phyloP scores from a whole-genome alignment of 1,140 invertebrate genomes.

The Littorina saxatilis region DNA sequence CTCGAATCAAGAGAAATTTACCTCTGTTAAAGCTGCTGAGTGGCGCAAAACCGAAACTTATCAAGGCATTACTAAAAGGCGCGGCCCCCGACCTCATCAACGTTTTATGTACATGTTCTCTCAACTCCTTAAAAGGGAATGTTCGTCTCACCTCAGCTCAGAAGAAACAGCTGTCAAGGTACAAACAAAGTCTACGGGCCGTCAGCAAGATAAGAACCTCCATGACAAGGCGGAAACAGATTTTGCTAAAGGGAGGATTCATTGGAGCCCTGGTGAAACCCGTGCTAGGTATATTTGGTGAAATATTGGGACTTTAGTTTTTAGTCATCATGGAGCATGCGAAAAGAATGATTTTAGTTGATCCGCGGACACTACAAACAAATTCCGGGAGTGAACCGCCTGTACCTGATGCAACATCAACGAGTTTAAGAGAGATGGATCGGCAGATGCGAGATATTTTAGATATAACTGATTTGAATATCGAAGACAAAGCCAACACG shows the following conservation, averaged over 20 bases:
- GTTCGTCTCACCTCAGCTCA: not conserved
- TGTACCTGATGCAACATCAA: not conserved
- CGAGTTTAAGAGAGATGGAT: constrained; percentile 20
- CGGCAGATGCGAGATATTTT: constrained; percentile 18
- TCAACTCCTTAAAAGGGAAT: not conserved
- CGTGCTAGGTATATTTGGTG: not conserved
- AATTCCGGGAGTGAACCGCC: not conserved
- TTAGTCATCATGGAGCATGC: not conserved
- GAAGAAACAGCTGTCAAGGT: not conserved
- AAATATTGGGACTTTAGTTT: not conserved
- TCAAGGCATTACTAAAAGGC: not conserved
- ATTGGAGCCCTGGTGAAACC: not conserved
- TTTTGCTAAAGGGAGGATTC: constrained; percentile 36
- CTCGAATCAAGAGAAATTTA: not conserved
- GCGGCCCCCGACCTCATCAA: not conserved
- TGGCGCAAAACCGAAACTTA: not conserved
- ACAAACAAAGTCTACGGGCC: not conserved
- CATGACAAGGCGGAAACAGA: not conserved
- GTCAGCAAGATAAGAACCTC: not conserved
- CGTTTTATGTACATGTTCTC: not conserved
- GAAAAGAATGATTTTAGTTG: constrained; percentile 19
- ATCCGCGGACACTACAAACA: not conserved
- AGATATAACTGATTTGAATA: not conserved
- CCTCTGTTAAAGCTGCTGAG: not conserved
- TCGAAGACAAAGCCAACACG: not conserved